phyloP scores from a whole-genome alignment of 1,140 invertebrate genomes.

The Drosophila hydei region DNA sequence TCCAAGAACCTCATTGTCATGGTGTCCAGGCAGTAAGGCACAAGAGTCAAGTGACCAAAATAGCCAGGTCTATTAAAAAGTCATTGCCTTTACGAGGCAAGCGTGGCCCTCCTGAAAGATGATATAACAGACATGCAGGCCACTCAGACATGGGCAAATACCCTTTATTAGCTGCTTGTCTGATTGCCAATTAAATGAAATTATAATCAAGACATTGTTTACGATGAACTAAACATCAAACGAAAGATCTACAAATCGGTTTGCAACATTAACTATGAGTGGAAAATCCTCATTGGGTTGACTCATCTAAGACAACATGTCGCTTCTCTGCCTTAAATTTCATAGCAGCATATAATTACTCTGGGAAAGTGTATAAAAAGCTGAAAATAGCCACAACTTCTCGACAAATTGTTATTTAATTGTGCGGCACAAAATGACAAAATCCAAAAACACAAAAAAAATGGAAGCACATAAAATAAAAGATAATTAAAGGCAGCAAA shows the following conservation, averaged over 20 bases:
- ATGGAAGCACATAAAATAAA: conserved; percentile 18
- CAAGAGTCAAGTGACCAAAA: conserved; percentile 23
- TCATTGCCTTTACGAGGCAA: conserved; percentile 21
- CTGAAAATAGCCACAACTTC: conserved; percentile 35
- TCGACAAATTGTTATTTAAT: conserved; percentile 70
- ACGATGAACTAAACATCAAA: too few relatives aligned
- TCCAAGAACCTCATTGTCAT: conserved; percentile 48
- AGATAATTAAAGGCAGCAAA: conserved; percentile 26
- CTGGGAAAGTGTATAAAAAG: conserved; percentile 9
- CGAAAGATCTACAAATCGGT: too few relatives aligned
- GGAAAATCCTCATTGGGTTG: too few relatives aligned
- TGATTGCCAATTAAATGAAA: too few relatives aligned
- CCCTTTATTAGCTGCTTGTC: too few relatives aligned
- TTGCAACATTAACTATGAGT: too few relatives aligned
- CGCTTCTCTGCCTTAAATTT: too few relatives aligned
- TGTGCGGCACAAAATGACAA: conserved; percentile 52
- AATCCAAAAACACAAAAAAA: conserved; percentile 10
- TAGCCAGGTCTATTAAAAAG: conserved; percentile 57
- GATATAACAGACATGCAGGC: too few relatives aligned
- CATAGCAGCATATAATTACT: neutral
- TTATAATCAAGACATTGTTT: too few relatives aligned
- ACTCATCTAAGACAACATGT: too few relatives aligned
- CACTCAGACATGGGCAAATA: too few relatives aligned
- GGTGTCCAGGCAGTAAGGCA: conserved; percentile 30
- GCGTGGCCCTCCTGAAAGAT: neutral